phyloP scores from a whole-genome alignment of 2,888 invertebrate species.

The Lithophane semibrunnea region DNA sequence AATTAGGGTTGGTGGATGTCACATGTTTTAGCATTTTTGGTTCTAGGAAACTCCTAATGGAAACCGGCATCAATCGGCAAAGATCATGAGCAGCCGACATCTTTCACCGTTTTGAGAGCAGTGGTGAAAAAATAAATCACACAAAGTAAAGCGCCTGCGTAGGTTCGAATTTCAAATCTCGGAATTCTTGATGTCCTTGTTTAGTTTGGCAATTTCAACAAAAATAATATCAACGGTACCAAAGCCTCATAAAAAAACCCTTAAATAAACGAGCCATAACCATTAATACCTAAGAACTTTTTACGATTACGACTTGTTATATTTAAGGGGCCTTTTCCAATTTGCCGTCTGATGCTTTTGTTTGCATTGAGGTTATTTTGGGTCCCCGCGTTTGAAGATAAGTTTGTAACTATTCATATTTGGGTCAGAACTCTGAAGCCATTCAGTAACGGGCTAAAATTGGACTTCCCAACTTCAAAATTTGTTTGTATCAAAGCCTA shows the following conservation, averaged over 20 bases:
- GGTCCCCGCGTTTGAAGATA: conserved; percentile 5
- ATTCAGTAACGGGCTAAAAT: neutral
- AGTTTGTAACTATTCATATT: conserved; percentile 20
- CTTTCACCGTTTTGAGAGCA: too few species aligned
- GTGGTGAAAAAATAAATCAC: too few species aligned
- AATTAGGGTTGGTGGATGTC: too few species aligned
- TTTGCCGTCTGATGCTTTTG: conserved; percentile 42
- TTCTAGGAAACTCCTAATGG: too few species aligned
- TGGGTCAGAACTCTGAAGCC: neutral
- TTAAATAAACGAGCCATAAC: conserved; percentile 63
- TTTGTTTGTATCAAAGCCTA: conserved; percentile 1
- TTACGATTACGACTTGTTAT: conserved; percentile 66
- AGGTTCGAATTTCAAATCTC: neutral
- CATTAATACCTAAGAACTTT: conserved; percentile 63
- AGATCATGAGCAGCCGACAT: too few species aligned
- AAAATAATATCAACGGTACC: conserved; percentile 45
- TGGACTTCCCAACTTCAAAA: neutral
- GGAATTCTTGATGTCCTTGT: conserved; percentile 27
- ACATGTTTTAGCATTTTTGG: too few species aligned
- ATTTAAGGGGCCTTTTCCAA: conserved; percentile 46
- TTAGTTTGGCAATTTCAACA: conserved; percentile 38
- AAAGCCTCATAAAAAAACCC: conserved; percentile 51
- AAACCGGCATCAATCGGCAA: too few species aligned
- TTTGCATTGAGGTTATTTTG: conserved; percentile 13
- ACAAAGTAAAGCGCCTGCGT: too few species aligned